phyloP scores from a whole-genome alignment of 2,113 vertebrate species.

The Platichthys flesus region DNA sequence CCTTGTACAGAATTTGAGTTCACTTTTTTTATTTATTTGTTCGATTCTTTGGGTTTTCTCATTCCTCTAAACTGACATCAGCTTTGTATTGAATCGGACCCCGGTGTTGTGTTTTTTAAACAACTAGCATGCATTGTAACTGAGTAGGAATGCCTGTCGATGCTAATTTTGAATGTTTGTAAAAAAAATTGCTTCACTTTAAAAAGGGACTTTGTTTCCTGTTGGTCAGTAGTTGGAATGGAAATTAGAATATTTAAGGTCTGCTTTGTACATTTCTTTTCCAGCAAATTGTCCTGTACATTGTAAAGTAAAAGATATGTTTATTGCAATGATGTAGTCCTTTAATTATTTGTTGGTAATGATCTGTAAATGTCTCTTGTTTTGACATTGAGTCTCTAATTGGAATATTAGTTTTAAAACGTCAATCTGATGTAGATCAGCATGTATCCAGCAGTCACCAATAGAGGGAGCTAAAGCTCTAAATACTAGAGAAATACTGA shows the following conservation, averaged over 20 bases:
- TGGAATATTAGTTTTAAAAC: background rate
- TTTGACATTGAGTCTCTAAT: background rate
- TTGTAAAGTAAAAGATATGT: conserved; percentile 81
- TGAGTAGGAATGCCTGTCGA: conserved; percentile 64
- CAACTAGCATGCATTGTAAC: conserved; percentile 75
- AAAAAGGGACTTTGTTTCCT: conserved; percentile 70
- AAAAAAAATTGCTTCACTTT: conserved; percentile 45
- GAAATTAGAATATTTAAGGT: conserved; percentile 76
- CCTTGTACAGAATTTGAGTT: conserved; percentile 80
- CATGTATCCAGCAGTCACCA: conserved; percentile 11
- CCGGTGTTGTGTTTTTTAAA: conserved; percentile 68
- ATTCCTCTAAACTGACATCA: conserved; percentile 69
- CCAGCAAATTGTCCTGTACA: conserved; percentile 68
- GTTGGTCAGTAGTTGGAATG: conserved; percentile 58
- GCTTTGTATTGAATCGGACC: conserved; percentile 73
- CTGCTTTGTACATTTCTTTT: conserved; percentile 80
- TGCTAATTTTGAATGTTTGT: conserved; percentile 72
- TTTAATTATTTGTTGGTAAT: conserved; percentile 12
- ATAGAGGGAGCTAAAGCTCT: conserved; percentile 49
- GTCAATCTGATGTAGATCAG: background rate
- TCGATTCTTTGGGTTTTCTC: conserved; percentile 53
- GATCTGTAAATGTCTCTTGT: background rate
- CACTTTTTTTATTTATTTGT: conserved; percentile 78
- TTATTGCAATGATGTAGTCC: conserved; percentile 67
- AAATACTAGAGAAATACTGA: background rate